These are phyloP conservation scores for Eucera pruinosa DNA, from an alignment of 2,888 invertebrate species.

Conservation along the genomic window DNA sequence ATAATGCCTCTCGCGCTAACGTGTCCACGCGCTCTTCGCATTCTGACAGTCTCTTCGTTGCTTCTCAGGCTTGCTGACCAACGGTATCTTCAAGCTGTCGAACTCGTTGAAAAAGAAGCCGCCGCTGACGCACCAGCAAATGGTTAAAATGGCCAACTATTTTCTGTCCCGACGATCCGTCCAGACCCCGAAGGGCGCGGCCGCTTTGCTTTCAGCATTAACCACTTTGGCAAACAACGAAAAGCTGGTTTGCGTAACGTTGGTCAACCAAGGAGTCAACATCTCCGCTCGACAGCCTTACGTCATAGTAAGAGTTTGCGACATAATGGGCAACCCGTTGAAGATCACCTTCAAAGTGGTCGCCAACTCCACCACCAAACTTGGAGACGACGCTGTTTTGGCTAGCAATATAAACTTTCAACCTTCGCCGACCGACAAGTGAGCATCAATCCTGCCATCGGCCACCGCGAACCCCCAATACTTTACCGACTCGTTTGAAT, in stretches of 20 bases:
- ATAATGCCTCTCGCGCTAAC: too few relatives aligned
- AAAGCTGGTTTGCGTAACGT: constrained; percentile 92
- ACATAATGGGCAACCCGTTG: constrained; percentile 90
- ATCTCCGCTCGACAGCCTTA: constrained; percentile 91
- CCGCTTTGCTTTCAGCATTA: constrained; percentile 92
- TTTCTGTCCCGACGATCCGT: constrained; percentile 95
- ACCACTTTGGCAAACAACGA: constrained; percentile 88
- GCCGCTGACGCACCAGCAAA: constrained; percentile 91
- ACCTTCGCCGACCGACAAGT: constrained; percentile 82
- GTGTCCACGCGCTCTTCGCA: too few relatives aligned
- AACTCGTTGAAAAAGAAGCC: constrained; percentile 88
- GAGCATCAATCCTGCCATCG: constrained; percentile 23
- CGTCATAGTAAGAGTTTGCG: constrained; percentile 90
- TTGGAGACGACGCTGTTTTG: constrained; percentile 90
- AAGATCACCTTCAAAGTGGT: constrained; percentile 88
- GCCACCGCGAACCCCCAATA: constrained; percentile 73
- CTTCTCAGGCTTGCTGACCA: constrained; percentile 86
- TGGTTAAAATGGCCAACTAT: constrained; percentile 95
- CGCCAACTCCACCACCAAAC: constrained; percentile 90
- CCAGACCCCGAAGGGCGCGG: constrained; percentile 93
- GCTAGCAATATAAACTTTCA: constrained; percentile 87
- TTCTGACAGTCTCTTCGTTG: constrained; percentile 14
- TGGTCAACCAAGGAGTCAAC: constrained; percentile 90
- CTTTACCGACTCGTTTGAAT: constrained; percentile 77
- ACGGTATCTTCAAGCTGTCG: constrained; percentile 88